A percentile compares a stretch with the other conserved stretches of the same genome.
phyloP scores from a whole-genome alignment of 2,113 vertebrate genomes.

The Dermatemys mawii region DNA sequence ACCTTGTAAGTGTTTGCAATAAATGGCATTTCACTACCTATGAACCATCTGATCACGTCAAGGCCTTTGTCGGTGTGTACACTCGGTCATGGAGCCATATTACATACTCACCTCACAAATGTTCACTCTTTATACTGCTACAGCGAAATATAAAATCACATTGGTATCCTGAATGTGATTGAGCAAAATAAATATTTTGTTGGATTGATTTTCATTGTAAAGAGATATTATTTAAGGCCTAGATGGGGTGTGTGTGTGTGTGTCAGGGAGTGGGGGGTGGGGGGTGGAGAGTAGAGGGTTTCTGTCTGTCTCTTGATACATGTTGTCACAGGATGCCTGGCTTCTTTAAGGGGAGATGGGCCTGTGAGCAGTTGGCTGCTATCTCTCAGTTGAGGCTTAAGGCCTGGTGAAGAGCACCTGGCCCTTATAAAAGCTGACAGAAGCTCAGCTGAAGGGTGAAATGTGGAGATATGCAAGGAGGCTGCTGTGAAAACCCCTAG shows the following conservation, averaged over 20 bases:
- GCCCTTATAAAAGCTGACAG: background rate
- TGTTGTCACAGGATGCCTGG: background rate
- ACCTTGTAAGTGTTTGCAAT: constrained; percentile 22
- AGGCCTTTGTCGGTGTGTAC: background rate
- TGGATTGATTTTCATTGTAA: background rate
- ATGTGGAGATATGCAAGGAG: background rate
- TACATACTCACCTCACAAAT: background rate
- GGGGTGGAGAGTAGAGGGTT: no score
- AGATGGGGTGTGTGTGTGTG: background rate
- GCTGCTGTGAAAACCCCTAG: background rate
- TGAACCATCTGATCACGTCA: background rate
- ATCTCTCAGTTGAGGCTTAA: background rate
- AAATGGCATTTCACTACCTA: constrained; percentile 20
- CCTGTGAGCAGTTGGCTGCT: background rate
- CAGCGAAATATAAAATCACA: background rate
- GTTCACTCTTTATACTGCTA: background rate
- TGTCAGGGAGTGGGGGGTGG: no score
- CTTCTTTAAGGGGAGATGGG: background rate
- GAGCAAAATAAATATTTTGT: background rate
- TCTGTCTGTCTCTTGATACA: background rate
- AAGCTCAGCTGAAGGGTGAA: fast-evolving
- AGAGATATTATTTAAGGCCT: background rate
- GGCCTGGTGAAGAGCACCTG: background rate
- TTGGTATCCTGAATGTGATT: background rate
- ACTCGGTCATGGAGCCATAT: background rate